Evolutionary conservation across 2,888 invertebrate genomes (phyloP), one percentile per base, ranked within the genome.

Genomic region (Boloria euphrosyne): DNA sequence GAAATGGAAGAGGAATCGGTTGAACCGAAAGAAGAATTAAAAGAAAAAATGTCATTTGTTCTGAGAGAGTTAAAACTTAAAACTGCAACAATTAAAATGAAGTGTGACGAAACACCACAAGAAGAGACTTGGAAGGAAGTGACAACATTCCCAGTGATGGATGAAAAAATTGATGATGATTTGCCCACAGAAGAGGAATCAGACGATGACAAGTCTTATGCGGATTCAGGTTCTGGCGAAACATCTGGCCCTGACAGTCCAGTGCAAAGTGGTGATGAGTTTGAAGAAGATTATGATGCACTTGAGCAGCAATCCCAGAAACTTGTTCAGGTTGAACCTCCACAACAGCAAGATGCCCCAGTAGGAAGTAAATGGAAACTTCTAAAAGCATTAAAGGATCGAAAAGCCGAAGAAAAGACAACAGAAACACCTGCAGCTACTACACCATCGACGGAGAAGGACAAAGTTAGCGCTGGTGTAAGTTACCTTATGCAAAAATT

Each of bases 181-280:
- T 76, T 78, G 52, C 69, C 75, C 27, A 82, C 82, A 38, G 80
- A 83, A 31, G 82, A 79, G 68, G 85, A 88, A 62, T 84, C 82
- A 17, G 90, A 90, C 51, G 88, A 89, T 58, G 90, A 90, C 46
- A 88, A 90, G 67, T 89, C 90, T 62, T 93, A 85, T 62, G 94
- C 90, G 22, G 94, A 94, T 60, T 96, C 96, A 17, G 90, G 90
- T 13, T 97, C 97, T 0, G 97, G 97, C 2, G 97, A 96, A 77
- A 97, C 97, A 14, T 97, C 97, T 10, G 97, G 97, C 0, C 97
- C 97, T 0, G 97, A 97, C 76, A 96, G 96, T 81, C 97, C 97
- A 13, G 95, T 95, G 6, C 91, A 94, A 71, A 96, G 96, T 76
- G 95, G 95, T 67, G 95, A 95, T 72, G 96, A 96, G 75, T 87